Base-by-base conservation (phyloP, 2,888 invertebrate species). In the Parascotia fuliginaria region DNA sequence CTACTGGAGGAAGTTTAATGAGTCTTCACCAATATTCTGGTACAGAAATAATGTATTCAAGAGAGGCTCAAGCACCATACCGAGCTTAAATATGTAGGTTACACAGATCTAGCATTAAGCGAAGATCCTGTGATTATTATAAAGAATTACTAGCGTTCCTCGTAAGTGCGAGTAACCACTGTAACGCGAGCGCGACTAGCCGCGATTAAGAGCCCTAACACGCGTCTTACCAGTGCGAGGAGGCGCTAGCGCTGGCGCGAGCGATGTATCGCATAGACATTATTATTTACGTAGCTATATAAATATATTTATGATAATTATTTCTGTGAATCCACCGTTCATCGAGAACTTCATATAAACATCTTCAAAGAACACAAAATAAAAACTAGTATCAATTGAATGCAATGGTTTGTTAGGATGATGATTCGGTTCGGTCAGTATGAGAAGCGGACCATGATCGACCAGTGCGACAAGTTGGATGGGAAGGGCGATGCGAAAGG, bases 11-110 rank as follows among this genome's bases (percentile, higher is more conserved):
- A 36, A 36, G 11, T 19, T 9, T n/a, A 36, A 19, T 36, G n/a
- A 16, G 3, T 33, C 16, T 16, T 36, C n/a, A 19, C 12, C n/a
- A 36, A n/a, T 19, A 34, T 19, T 1, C 6, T 19, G 33, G 33
- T 6, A 15, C 33, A 9, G 5, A 36, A 36, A 36, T 36, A 36
- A 19, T 36, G 13, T 16, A 16, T 32, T 14, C 6, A n/a, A 32
- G 34, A 32, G 34, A n/a, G 11, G 12, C 9, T 36, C 36, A 36
- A 36, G 36, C 36, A 36, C 36, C 36, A 36, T 36, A 36, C 36
- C 9, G 36, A 36, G 36, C 36, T 36, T 36, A 36, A 19, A 36
- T 36, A n/a, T n/a, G n/a, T n/a, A 36, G 36, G 3, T 36, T 9
- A 36, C 36, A 36, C 12, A 36, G 36, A 36, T 36, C 36, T 36